Evolutionary conservation across 2,888 invertebrate species (phyloP), one percentile per base, ranked within the genome.

Genomic region (Hymenopus coronatus): DNA sequence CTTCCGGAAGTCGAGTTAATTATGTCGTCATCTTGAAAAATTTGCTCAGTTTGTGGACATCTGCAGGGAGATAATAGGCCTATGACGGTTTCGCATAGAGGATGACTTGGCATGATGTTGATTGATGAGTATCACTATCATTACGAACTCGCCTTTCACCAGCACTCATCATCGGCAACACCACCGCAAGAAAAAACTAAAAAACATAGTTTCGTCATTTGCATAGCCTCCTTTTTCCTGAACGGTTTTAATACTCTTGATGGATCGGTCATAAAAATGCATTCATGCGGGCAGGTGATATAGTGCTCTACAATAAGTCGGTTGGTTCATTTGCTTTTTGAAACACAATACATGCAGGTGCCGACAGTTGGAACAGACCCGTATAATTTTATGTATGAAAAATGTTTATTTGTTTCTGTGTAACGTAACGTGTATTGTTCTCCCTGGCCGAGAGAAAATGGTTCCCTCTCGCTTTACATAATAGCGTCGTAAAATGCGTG

Each of bases 361-460:
- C 54, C 86, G 86, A 86, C 86, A 86, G 54, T 70, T 86, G 86
- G 81, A 86, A 70, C 86, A 15, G 81, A 81, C 86, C 86, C 86
- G 86, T 86, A 86, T 86, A 86, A 86, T 86, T 81, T 86, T 86
- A 86, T 81, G 86, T 86, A 86, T 86, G 86, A 86, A 86, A 81
- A 81, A 86, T 81, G 54, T 86, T n/a, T 85, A 85, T 86, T 86
- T 86, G 30, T 70, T 86, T 86, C 86, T 86, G n/a, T 86, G 28
- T 28, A 70, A 70, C 54, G 54, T 14, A 70, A 70, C 54, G 54
- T 28, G 28, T 25, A 85, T 85, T 85, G 85, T 86, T 81, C 81
- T 86, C 54, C 20, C 54, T 20, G 20, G 54, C 20, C 54, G 20
- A 3, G 54, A 70, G 54, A 70, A 70, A 70, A 70, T 70, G 54